Evolutionary conservation across 2,797 vertebrate genomes (phyloP).

Genomic region (Sebastes taczanowskii): DNA sequence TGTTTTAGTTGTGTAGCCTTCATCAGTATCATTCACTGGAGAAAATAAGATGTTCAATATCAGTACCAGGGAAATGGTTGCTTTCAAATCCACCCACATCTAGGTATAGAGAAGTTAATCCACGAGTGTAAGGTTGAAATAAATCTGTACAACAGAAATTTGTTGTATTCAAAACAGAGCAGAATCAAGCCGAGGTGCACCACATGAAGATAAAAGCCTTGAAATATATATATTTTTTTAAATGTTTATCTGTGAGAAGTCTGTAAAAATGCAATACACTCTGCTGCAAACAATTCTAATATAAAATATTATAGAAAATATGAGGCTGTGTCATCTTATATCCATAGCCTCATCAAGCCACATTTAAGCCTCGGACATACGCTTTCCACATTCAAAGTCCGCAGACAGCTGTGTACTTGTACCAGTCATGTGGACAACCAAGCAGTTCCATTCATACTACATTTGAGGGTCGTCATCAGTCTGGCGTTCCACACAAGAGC

Average conservation of each 20-base stretch:
- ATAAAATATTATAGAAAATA: not conserved
- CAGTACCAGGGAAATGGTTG: not conserved
- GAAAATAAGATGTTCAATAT: not conserved
- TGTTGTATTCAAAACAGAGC: not conserved
- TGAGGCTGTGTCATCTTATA: not conserved
- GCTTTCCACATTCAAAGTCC: accelerated
- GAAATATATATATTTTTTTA: not conserved
- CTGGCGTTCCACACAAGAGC: no score
- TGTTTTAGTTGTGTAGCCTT: not conserved
- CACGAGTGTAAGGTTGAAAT: not conserved
- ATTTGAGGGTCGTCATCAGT: accelerated
- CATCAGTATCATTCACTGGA: conserved; percentile 19
- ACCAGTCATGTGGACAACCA: no score
- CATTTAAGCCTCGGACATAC: not conserved
- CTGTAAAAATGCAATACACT: no score
- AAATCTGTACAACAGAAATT: not conserved
- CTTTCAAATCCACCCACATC: not conserved
- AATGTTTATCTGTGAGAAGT: not conserved
- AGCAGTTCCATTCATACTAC: no score
- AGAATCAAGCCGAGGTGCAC: not conserved
- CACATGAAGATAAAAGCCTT: not conserved
- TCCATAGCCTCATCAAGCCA: not conserved
- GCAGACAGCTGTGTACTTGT: no score
- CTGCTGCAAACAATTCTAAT: not conserved
- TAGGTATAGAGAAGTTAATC: not conserved